These are phyloP conservation scores for Timema cristinae DNA, from an alignment of 2,888 invertebrate genomes.

Conservation along the genomic window DNA sequence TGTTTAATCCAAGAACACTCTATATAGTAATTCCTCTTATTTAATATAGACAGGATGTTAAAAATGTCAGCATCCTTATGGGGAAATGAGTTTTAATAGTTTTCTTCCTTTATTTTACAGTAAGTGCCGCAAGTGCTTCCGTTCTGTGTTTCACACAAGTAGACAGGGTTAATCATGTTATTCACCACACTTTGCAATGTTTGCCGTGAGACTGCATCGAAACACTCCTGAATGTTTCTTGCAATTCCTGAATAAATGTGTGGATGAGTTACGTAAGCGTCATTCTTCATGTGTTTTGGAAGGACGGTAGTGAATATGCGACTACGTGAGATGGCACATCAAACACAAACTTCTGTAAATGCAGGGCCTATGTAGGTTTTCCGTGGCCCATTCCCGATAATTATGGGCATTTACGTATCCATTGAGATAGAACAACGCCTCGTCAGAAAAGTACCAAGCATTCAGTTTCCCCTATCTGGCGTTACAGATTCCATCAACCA, in stretches of 20 bases:
- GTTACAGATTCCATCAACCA: slow-evolving; percentile 9
- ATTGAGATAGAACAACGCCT: neutral
- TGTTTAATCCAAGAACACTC: too few relatives aligned
- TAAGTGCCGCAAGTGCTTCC: neutral
- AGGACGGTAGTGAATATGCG: slow-evolving; percentile 10
- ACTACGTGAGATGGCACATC: slow-evolving; percentile 19
- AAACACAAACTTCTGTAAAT: slow-evolving; percentile 23
- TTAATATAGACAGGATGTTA: too few relatives aligned
- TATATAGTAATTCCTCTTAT: too few relatives aligned
- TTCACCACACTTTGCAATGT: neutral
- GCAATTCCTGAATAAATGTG: slow-evolving; percentile 5
- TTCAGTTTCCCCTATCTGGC: slow-evolving; percentile 11
- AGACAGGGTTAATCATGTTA: neutral
- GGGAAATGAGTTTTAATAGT: too few relatives aligned
- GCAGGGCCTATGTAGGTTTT: slow-evolving; percentile 23
- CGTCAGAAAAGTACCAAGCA: slow-evolving; percentile 9
- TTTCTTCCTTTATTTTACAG: neutral
- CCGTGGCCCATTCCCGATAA: neutral
- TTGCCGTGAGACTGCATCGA: neutral
- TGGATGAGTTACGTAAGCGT: neutral
- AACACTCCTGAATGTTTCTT: neutral
- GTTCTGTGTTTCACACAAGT: slow-evolving; percentile 2
- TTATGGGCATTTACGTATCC: slow-evolving; percentile 8
- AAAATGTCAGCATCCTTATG: too few relatives aligned
- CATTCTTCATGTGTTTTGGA: neutral